phyloP scores from a whole-genome alignment of 2,888 invertebrate species.

The Antheraea assamensis region DNA sequence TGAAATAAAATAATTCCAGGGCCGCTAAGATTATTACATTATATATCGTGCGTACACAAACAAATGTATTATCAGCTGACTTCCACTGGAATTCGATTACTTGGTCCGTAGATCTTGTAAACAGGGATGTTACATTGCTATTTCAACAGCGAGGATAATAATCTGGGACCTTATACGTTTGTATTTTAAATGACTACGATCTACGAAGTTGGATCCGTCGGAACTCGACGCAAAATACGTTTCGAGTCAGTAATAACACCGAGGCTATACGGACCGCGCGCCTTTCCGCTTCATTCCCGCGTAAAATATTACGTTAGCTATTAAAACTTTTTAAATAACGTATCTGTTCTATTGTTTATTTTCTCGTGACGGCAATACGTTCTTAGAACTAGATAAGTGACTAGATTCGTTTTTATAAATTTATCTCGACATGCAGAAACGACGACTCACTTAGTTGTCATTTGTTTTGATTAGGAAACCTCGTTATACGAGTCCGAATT shows the following conservation, averaged over 20 bases:
- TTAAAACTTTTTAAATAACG: conserved; percentile 54
- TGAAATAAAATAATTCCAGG: background rate
- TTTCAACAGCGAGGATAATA: conserved; percentile 47
- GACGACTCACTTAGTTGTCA: conserved; percentile 51
- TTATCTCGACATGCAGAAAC: conserved; percentile 15
- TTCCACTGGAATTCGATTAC: conserved; percentile 15
- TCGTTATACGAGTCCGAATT: conserved; percentile 44
- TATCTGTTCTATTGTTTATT: conserved; percentile 23
- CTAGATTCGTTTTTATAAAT: conserved; percentile 12
- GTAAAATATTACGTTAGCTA: conserved; percentile 70
- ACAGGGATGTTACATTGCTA: conserved; percentile 37
- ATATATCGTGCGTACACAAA: background rate
- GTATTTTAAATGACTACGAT: conserved; percentile 40
- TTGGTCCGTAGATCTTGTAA: conserved; percentile 32
- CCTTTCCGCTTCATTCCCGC: conserved; percentile 56
- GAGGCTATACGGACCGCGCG: conserved; percentile 68
- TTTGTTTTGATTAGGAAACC: conserved; percentile 70
- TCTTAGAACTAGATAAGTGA: conserved; percentile 5
- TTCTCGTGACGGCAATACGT: conserved; percentile 8
- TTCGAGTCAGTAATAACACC: conserved; percentile 64
- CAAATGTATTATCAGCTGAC: conserved; percentile 10
- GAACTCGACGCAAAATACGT: conserved; percentile 55
- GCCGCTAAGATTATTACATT: background rate
- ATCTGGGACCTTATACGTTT: conserved; percentile 33
- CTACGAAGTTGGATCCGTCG: conserved; percentile 40